Conservation (phyloP, 2,113 vertebrate species). For the Gila orcuttii region DNA sequence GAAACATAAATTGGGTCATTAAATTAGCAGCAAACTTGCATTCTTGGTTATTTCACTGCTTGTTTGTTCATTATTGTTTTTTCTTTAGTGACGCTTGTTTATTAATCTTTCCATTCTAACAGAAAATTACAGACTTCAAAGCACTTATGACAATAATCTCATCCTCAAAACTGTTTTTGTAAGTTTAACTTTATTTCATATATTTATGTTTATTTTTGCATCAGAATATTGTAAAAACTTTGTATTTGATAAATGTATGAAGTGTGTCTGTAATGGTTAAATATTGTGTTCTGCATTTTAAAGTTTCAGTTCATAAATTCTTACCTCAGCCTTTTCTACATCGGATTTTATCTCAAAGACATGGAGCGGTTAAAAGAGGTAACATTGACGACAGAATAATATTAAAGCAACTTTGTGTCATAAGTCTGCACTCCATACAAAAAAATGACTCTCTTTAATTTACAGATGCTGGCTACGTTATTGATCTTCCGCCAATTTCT, state of each 20-base stretch:
- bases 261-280: not conserved
- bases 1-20: not conserved
- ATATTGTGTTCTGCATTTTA: slow-evolving; percentile 38
- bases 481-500: slow-evolving; percentile 95
- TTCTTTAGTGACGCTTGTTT: slow-evolving; percentile 13
- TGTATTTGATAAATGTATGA: not conserved
- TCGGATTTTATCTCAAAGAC: slow-evolving; percentile 99
- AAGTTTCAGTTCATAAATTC: slow-evolving; percentile 99
- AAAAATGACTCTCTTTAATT: not conserved
- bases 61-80: slow-evolving; percentile 10
- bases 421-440: not conserved
- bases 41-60: not conserved
- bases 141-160: slow-evolving; percentile 97
- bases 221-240: too few species aligned
- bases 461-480: slow-evolving; percentile 94
- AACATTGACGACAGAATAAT: slow-evolving; percentile 52
- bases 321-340: slow-evolving; percentile 99
- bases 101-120: slow-evolving; percentile 35
- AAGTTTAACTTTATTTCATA: slow-evolving; percentile 67
- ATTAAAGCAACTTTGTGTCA: not conserved
- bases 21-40: not conserved
- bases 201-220: not conserved
- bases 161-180: slow-evolving; percentile 98
- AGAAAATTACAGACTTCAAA: slow-evolving; percentile 99
- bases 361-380: slow-evolving; percentile 99